These are phyloP conservation scores for Drosophila truncata DNA, from an alignment of 1,140 invertebrate genomes.

Conservation along the genomic window DNA sequence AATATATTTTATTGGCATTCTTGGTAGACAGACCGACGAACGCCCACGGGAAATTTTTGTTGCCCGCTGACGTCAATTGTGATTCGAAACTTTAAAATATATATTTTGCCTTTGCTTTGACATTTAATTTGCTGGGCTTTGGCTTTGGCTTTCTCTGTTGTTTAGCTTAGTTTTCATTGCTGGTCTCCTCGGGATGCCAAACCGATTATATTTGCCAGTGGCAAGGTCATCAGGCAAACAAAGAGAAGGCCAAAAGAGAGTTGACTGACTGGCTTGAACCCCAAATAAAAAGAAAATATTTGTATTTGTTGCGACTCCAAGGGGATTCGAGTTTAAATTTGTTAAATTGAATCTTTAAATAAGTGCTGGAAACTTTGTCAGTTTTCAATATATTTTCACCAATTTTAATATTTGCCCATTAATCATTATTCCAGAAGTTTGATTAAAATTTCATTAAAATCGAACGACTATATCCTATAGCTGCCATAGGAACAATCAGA, in stretches of 20 bases:
- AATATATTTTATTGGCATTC: constrained; percentile 23
- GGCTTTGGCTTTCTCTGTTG: constrained; percentile 19
- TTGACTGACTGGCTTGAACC: constrained; percentile 57
- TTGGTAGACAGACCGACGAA: constrained; percentile 5
- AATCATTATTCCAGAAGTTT: too few species aligned
- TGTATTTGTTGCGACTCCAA: constrained; percentile 4
- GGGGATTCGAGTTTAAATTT: constrained; percentile 9
- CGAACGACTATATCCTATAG: too few species aligned
- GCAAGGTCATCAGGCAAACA: constrained; percentile 60
- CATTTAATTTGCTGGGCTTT: constrained; percentile 28
- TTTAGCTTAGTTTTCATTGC: background rate
- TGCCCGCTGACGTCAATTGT: constrained; percentile 46
- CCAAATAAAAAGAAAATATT: background rate
- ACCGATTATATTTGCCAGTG: constrained; percentile 13
- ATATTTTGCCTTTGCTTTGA: constrained; percentile 20
- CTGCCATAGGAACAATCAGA: too few species aligned
- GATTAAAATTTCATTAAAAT: too few species aligned
- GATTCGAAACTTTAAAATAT: constrained; percentile 44
- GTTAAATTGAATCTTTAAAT: background rate
- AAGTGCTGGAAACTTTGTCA: too few species aligned
- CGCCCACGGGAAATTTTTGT: constrained; percentile 7
- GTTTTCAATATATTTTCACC: too few species aligned
- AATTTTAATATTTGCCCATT: too few species aligned
- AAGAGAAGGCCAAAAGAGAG: constrained; percentile 53
- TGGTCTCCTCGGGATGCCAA: constrained; percentile 17